Conservation (phyloP, 2,797 vertebrate species). For the Gymnocypris eckloni region DNA sequence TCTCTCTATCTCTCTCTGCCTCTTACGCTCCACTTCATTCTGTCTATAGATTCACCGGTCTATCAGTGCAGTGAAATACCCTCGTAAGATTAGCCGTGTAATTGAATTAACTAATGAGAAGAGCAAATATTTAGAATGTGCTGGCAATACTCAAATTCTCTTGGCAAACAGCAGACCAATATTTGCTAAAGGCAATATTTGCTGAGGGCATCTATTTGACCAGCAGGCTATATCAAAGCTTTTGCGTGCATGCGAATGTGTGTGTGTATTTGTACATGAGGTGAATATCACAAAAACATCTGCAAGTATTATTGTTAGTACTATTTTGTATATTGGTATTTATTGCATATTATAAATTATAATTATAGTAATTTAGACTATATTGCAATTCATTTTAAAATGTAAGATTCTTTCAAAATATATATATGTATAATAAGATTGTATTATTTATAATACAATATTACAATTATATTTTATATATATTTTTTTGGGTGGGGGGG, state of each 20-base stretch:
- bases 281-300: background rate
- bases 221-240: constrained; percentile 46
- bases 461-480: background rate
- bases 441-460: background rate
- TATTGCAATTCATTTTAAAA: background rate
- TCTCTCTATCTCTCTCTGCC: constrained; percentile 21
- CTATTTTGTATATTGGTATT: background rate
- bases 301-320: background rate
- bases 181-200: constrained; percentile 53
- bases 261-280: background rate
- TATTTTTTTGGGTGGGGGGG: background rate
- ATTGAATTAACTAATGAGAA: constrained; percentile 54
- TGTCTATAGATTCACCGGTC: constrained; percentile 47
- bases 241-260: background rate
- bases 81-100: constrained; percentile 43
- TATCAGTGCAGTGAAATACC: constrained; percentile 33
- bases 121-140: constrained; percentile 53
- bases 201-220: constrained; percentile 39
- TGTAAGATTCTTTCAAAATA: no score
- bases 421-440: background rate
- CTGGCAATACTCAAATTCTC: constrained; percentile 50
- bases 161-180: constrained; percentile 33
- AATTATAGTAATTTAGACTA: background rate
- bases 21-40: background rate
- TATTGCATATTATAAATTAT: background rate